These are phyloP conservation scores for Trichogramma evanescens DNA, from an alignment of 2,888 invertebrate genomes.

Conservation along the genomic window DNA sequence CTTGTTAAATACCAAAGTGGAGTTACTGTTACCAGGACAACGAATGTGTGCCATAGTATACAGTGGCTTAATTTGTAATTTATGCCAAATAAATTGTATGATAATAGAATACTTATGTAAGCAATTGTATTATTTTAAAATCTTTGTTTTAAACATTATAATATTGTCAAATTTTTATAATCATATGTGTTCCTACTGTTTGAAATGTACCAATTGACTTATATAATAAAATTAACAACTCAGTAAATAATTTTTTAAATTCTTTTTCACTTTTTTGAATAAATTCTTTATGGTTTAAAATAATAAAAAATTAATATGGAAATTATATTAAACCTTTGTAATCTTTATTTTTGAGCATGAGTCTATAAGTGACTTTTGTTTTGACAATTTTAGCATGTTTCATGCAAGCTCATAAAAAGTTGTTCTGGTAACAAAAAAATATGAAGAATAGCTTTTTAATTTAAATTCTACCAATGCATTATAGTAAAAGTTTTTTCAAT, in stretches of 20 bases:
- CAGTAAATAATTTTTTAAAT: too few relatives aligned
- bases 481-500: slow-evolving; percentile 1
- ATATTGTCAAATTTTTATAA: too few relatives aligned
- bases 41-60: slow-evolving; percentile 24
- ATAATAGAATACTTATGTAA: slow-evolving; percentile 21
- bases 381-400: slow-evolving; percentile 13
- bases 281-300: slow-evolving; percentile 1
- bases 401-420: slow-evolving; percentile 1
- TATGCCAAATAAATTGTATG: slow-evolving; percentile 10
- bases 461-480: neutral
- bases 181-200: too few relatives aligned
- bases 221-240: too few relatives aligned
- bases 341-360: too few relatives aligned
- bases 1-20: slow-evolving; percentile 29
- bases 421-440: slow-evolving; percentile 19
- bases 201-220: too few relatives aligned
- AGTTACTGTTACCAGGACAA: slow-evolving; percentile 29
- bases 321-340: neutral
- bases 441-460: neutral
- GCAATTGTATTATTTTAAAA: neutral
- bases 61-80: slow-evolving; percentile 19
- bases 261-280: too few relatives aligned
- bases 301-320: slow-evolving; percentile 22
- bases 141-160: too few relatives aligned
- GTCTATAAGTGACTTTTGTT: too few relatives aligned